Conservation (phyloP, 2,113 vertebrate genomes). For the Pelecanoides urinatrix region DNA sequence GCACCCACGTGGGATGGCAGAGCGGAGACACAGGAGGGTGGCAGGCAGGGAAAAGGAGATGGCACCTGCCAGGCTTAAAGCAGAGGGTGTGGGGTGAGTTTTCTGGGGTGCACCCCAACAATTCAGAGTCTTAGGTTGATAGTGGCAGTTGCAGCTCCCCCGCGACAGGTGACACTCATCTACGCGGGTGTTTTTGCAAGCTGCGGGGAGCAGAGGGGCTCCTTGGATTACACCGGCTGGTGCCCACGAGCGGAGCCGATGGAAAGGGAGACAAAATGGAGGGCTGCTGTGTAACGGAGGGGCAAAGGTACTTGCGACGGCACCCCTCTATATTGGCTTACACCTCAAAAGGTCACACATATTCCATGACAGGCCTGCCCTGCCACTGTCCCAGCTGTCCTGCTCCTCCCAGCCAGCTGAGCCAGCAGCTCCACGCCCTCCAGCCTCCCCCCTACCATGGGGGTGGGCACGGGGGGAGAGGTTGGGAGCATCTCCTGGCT, state of each 20-base stretch:
- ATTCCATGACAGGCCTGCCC: conserved; percentile 47
- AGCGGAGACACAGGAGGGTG: background rate
- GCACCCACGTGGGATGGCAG: background rate
- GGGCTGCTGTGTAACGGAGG: conserved; percentile 2
- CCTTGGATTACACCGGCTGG: background rate
- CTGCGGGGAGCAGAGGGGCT: background rate
- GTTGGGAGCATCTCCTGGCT: background rate
- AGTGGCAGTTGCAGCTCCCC: background rate
- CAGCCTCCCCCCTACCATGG: background rate
- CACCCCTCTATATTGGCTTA: conserved; percentile 52
- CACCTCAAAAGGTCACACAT: conserved; percentile 54
- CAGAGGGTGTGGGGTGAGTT: background rate
- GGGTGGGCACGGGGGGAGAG: background rate
- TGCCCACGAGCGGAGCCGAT: fast-evolving
- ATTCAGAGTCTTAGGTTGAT: background rate
- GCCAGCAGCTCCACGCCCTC: background rate
- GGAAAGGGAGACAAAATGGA: conserved; percentile 27
- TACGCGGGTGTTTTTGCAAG: background rate
- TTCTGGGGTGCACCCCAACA: background rate
- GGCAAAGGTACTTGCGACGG: background rate
- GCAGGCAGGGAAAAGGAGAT: background rate
- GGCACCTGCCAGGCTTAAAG: background rate
- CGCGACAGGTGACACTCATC: background rate
- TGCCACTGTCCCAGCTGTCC: conserved; percentile 11
- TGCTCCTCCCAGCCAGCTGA: background rate